Base-by-base conservation (phyloP, 2,888 invertebrate species). In the Heliconius aoede region DNA sequence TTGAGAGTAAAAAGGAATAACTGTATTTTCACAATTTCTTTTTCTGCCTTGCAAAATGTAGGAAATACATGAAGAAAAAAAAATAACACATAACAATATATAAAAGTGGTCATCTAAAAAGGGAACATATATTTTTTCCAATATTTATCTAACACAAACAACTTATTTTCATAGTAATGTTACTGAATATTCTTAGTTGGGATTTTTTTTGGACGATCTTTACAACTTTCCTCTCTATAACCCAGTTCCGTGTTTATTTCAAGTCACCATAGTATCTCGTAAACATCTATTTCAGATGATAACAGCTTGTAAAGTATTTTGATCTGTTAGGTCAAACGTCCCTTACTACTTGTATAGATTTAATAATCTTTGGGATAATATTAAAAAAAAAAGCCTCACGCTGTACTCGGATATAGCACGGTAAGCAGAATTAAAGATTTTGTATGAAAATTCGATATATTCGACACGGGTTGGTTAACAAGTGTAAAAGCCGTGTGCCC, bases 211-310 rank as follows among this genome's bases (percentile, higher is more conserved):
- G 65, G 36, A 7, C 5, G 65, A 36, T 64, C 21, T 69, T 55
- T 69, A 69, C 55, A 69, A 69, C 30, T 69, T 55, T 15, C 55
- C 30, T 55, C 55, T 4, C 13, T 11, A 30, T 55, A 55, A 55
- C 60, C 36, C 28, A 61, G 40, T 72, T 72, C 36, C 51, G 30
- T 72, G 40, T 72, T 60, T 72, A 72, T 72, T 72, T 72, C 60
- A 36, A 72, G 72, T 61, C 60, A 36, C 40, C 18, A 18, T 61
- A 72, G 26, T 72, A 60, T 36, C 24, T 61, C 60, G 40, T 72
- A 72, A 72, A 72, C 60, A 61, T 72, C 72, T 26, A 72, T 21
- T 72, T n/a, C n/a, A n/a, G 60, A 72, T 72, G 72, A 21, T 72
- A 60, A 24, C 72, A 72, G 69, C 69, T 55, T 55, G 69, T 69